Evolutionary conservation across 2,797 vertebrate genomes (phyloP), one percentile per base, ranked within the genome.

Genomic region (Enteromius thamalakanensis): DNA sequence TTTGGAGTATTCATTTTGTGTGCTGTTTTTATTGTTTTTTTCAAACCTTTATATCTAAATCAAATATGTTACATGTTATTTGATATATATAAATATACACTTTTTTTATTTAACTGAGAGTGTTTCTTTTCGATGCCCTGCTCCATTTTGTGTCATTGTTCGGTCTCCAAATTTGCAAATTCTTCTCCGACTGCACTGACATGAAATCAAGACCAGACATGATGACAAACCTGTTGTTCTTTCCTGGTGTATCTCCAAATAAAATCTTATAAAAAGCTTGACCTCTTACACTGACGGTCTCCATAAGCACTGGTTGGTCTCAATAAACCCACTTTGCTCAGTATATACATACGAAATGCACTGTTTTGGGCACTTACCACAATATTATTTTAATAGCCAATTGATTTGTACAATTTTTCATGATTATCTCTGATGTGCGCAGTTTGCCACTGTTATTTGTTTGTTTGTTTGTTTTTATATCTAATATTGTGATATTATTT

Each of bases 361-460:
- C 85, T 89, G 85, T 89, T 87, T 82, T 81, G 83, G 78, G 86
- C 89, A 86, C 86, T 86, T 86, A 87, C 84, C 89, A 88, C 88
- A 80, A 75, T 74, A 85, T 77, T 84, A 74, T 79, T 67, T 78
- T 74, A 71, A 82, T 67, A 77, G 37, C 65, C 82, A 47, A 53
- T 67, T 79, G 32, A 76, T 82, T 85, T 84, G 77, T 80, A 75
- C 62, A 58, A 67, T 84, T 81, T 84, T 84, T 74, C 67, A 79
- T 81, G 72, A 74, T 32, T 78, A 83, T 84, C 62, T 60, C 67
- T 67, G n/a, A 76, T 85, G 74, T 82, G 74, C 82, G 62, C 79
- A 80, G 76, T 81, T 82, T 76, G 71, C 68, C 64, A 68, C 82
- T 82, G 34, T 42, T 81, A 65, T 72, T 58, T 71, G 69, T 62